A percentile compares a stretch with the other conserved stretches of the same genome.
Evolutionary conservation across 2,888 invertebrate genomes (phyloP).

Genomic region (Limnephilus auricula): DNA sequence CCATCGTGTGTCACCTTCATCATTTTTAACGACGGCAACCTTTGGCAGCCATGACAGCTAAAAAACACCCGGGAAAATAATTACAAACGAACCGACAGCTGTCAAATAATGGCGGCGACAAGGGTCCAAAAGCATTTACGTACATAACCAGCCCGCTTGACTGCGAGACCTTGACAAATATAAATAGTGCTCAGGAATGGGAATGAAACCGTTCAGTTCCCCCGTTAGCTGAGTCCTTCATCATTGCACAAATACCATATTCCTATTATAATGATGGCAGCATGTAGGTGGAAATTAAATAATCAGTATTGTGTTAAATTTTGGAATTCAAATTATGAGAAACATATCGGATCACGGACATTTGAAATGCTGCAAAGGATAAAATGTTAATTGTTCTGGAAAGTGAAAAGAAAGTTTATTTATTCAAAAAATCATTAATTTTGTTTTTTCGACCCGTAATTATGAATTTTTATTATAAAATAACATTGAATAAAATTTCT

Average conservation of each 20-base stretch:
- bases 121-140: slow-evolving; percentile 15
- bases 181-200: not conserved
- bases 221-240: not conserved
- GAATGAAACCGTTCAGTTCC: not conserved
- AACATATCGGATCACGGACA: no score
- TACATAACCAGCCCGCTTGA: not conserved
- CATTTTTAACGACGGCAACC: slow-evolving; percentile 39
- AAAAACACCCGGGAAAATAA: slow-evolving; percentile 32
- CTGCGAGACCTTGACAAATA: not conserved
- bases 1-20: not conserved
- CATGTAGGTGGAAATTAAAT: not conserved
- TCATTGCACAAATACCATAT: not conserved
- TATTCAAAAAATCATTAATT: no score
- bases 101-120: slow-evolving; percentile 47
- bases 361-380: no score
- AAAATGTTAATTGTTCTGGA: no score
- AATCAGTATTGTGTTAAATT: no score
- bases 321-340: no score
- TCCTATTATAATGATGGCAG: not conserved
- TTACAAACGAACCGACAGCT: slow-evolving; percentile 28
- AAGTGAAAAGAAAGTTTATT: no score
- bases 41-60: slow-evolving; percentile 33
- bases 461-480: no score
- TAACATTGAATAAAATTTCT: no score
- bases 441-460: no score